Percentiles rank a stretch among this genome's conserved stretches.
Conservation (phyloP, 2,797 vertebrate genomes). For the Jordanella pulchra region DNA sequence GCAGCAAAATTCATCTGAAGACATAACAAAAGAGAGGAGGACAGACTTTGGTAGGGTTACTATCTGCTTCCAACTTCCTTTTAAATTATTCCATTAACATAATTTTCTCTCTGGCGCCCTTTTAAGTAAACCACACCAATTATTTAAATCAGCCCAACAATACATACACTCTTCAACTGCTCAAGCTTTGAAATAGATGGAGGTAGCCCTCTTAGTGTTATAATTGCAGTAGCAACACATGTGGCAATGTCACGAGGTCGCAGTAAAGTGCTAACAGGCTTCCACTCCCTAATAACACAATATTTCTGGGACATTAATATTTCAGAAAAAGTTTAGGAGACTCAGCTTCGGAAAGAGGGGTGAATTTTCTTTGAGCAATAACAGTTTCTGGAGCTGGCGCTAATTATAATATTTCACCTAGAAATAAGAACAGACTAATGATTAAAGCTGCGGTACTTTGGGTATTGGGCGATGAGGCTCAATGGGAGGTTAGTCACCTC, state of each 20-base stretch:
- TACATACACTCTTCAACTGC: constrained; percentile 71
- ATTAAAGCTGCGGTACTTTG: constrained; percentile 28
- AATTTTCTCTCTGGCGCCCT: constrained; percentile 79
- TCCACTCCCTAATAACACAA: constrained; percentile 59
- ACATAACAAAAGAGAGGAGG: constrained; percentile 68
- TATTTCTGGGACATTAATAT: constrained; percentile 67
- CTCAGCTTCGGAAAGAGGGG: constrained; percentile 23
- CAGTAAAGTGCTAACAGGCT: constrained; percentile 58
- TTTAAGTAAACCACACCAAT: constrained; percentile 84
- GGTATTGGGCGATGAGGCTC: not conserved
- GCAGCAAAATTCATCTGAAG: constrained; percentile 70
- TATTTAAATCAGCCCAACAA: constrained; percentile 81
- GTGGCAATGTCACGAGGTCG: constrained; percentile 68
- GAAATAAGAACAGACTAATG: constrained; percentile 40
- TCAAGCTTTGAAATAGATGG: constrained; percentile 67
- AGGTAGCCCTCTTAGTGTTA: constrained; percentile 61
- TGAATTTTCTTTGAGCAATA: constrained; percentile 30
- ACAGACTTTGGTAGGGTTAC: constrained; percentile 67
- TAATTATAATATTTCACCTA: constrained; percentile 46
- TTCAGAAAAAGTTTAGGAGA: constrained; percentile 65
- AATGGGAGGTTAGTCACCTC: too few relatives aligned
- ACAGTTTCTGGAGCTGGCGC: constrained; percentile 26
- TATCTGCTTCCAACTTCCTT: constrained; percentile 70
- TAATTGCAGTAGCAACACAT: constrained; percentile 64
- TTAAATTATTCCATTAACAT: constrained; percentile 82